Base-by-base conservation (phyloP, 2,113 vertebrate genomes). In the Ascaphus truei region DNA sequence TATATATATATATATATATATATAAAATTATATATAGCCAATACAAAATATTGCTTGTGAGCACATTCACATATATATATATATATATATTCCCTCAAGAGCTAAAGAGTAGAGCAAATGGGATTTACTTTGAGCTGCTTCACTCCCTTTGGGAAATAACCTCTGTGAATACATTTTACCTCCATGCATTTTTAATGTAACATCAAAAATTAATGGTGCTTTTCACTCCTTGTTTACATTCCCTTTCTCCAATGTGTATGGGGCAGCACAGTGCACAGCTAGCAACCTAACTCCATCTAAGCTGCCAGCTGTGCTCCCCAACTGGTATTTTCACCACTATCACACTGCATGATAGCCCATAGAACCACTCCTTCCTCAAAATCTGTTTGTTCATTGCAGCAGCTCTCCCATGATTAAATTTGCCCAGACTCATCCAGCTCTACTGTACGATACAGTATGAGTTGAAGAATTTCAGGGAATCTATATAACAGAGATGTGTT, bases 101-200 rank as follows among this genome's bases (percentile, higher is more conserved):
- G n/a, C n/a, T n/a, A n/a, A n/a, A n/a, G n/a, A n/a, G 48, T 16
- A 30, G 16, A 16, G 26, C 26, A 36, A 25, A 64, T 39, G 48
- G 25, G 16, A 64, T 52, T 64, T 33, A 64, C 50, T 55, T 66
- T 55, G 50, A 43, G 16, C 43, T 66, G 36, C 50, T 55, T 36
- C 25, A 30, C 16, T 30, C 3, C 63, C 63, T 43, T 27, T 43
- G 50, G 36, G 50, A 66, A 55, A 66, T 66, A 55, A 43, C 63
- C 63, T 55, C 50, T 25, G 63, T 66, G 63, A 66, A 66, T 66
- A 66, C 50, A 66, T 56, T 66, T 65, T 66, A 43, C 50, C 50
- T 30, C 63, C 34, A 66, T 66, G n/a, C 50, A 66, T 66, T 30
- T 66, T 66, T 66, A 66, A 66, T 66, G n/a, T 15, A 9, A 5